Base-by-base conservation (phyloP, 2,797 vertebrate genomes). In the Lacerta agilis region DNA sequence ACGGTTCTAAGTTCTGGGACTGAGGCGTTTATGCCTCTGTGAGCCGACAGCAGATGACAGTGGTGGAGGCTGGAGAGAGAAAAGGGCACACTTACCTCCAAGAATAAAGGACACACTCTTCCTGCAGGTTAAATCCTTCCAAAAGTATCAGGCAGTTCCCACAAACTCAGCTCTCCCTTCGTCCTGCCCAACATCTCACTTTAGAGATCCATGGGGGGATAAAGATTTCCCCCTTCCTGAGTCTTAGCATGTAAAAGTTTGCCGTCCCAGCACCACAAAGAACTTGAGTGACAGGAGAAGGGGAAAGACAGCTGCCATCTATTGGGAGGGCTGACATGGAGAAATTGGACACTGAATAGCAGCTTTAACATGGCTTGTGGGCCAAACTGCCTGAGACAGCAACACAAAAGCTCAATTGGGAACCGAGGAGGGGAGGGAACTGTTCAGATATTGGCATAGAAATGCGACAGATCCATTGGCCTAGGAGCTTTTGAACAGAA, bases 221-320 rank as follows among this genome's bases (percentile, higher is more conserved):
- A 80, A 90, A 88, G 87, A 87, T 80, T 84, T 89, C 69, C 61
- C 58, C 79, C 78, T 75, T 85, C 71, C 23, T 5, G 25, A 27
- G 66, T 33, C 83, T 58, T 67, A 77, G 69, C 43, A 66, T 75
- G 43, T 36, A 75, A 79, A 79, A 49, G 71, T 76, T 89, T 93
- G 79, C 87, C 43, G 86, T 89, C 89, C 88, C 76, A 23, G 91
- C 38, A 1, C 92, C 3, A 67, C 2, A 72, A 76, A 72, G 87
- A 81, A 94, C 86, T 49, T 92, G 91, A 97, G 92, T 97, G 97
- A 97, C 97, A 97, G 96, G 90, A 91, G 88, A 96, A 94, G 93
- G 94, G 94, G 94, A 91, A 85, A 84, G 90, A 97, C 97, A 97
- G 97, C 97, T 97, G 97, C 95, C 93, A 69, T n/a, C 91, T 92